Evolutionary conservation across 1,140 invertebrate species (phyloP).

Genomic region (Choristoneura fumiferana): DNA sequence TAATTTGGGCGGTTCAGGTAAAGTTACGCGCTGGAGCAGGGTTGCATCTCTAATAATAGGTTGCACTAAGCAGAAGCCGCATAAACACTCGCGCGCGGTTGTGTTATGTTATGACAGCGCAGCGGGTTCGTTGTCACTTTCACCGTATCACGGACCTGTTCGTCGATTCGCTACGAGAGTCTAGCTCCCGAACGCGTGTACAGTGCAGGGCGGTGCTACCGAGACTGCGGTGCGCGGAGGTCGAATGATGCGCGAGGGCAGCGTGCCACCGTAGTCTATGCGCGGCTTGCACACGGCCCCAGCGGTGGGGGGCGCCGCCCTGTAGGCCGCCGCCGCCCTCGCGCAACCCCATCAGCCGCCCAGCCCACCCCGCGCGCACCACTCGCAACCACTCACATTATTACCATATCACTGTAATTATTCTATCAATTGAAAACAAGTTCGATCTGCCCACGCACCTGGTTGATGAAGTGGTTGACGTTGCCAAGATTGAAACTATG

Average conservation of each 20-base stretch:
- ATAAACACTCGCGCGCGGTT: conserved; percentile 50
- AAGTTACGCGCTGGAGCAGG: conserved; percentile 69
- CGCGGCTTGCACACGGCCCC: conserved; percentile 77
- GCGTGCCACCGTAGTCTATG: conserved; percentile 73
- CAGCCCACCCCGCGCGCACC: conserved; percentile 13
- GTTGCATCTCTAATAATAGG: conserved; percentile 71
- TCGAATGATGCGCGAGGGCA: conserved; percentile 76
- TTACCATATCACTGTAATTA: conserved; percentile 1
- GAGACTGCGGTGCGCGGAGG: conserved; percentile 73
- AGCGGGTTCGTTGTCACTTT: conserved; percentile 54
- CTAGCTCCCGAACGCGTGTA: conserved; percentile 66
- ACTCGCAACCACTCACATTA: conserved; percentile 19
- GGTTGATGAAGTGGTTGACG: not conserved
- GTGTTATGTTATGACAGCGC: conserved; percentile 32
- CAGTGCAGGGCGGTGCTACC: conserved; percentile 67
- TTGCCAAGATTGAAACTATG: conserved; percentile 9
- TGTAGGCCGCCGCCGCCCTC: conserved; percentile 42
- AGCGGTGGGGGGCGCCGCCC: conserved; percentile 50
- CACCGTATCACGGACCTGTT: conserved; percentile 73
- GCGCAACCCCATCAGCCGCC: conserved; percentile 28
- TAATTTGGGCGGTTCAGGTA: conserved; percentile 77
- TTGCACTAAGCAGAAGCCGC: conserved; percentile 55
- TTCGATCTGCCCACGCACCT: conserved; percentile 14
- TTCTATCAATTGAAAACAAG: conserved; percentile 18
- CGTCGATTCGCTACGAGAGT: conserved; percentile 75